A percentile compares a stretch with the other conserved stretches of the same genome.
Conservation (phyloP, 2,888 invertebrate species). For the Alloscopus bannaensis region DNA sequence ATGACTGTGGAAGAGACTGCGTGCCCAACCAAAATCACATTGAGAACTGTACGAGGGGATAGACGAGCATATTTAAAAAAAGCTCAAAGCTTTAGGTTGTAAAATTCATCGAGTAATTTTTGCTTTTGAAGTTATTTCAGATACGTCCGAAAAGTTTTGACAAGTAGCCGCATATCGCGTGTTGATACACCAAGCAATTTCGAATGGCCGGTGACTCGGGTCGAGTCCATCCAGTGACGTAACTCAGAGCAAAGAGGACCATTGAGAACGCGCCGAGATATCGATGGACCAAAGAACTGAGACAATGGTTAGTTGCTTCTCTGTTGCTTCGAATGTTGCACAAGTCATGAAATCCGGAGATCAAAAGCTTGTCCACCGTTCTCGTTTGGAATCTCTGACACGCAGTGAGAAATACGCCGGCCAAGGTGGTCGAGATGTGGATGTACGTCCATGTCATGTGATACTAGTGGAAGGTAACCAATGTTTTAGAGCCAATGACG, state of each 20-base stretch:
- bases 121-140: conserved; percentile 6
- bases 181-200: background rate
- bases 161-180: conserved; percentile 12
- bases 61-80: background rate
- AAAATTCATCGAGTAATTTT: background rate
- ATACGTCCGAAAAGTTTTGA: background rate
- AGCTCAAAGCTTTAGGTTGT: background rate
- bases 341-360: conserved; percentile 15
- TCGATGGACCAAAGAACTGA: background rate
- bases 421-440: background rate
- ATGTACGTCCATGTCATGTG: conserved; percentile 26
- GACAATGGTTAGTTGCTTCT: background rate
- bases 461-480: conserved; percentile 8
- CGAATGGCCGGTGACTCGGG: background rate
- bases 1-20: background rate
- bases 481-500: background rate
- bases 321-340: conserved; percentile 12
- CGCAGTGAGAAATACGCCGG: conserved; percentile 3
- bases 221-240: conserved; percentile 26
- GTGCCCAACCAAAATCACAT: background rate
- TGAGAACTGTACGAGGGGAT: background rate
- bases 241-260: conserved; percentile 11
- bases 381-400: background rate
- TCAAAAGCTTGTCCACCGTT: background rate
- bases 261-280: background rate